These are phyloP conservation scores for Petrocephalus schoutedeni DNA, from an alignment of 2,797 vertebrate genomes.

Conservation along the genomic window DNA sequence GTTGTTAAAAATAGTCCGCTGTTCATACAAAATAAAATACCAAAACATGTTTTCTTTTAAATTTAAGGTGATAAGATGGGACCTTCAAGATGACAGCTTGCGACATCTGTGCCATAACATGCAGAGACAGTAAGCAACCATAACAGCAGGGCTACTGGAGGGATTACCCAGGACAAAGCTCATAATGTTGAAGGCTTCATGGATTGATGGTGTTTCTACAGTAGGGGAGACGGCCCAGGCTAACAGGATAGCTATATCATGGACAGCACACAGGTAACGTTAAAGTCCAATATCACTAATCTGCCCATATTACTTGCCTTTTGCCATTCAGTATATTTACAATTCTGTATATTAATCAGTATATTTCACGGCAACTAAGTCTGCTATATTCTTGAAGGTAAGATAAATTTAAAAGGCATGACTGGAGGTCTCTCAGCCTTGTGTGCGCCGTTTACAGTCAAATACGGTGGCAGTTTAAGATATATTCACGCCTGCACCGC, in stretches of 20 bases:
- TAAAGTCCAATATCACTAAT: neutral
- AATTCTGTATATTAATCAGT: neutral
- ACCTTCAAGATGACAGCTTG: neutral
- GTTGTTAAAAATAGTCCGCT: neutral
- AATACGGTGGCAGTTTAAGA: neutral
- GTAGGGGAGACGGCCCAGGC: neutral
- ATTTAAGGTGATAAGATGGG: neutral
- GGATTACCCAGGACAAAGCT: neutral
- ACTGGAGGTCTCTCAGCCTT: neutral
- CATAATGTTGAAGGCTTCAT: neutral
- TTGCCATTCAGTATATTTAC: neutral
- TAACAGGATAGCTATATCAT: neutral
- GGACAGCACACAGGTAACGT: neutral
- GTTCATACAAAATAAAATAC: neutral
- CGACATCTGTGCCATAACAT: neutral
- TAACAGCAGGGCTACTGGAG: neutral
- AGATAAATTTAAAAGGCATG: neutral
- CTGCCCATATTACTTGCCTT: neutral
- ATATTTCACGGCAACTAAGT: neutral
- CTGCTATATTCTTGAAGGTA: neutral
- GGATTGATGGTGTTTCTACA: neutral
- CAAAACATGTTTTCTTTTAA: neutral
- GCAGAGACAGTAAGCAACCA: neutral
- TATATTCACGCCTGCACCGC: constrained; percentile 10
- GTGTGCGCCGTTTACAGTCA: neutral